A percentile compares a stretch with the other conserved stretches of the same genome.
Evolutionary conservation across 2,797 vertebrate species (phyloP).

Genomic region (Moxostoma hubbsi): DNA sequence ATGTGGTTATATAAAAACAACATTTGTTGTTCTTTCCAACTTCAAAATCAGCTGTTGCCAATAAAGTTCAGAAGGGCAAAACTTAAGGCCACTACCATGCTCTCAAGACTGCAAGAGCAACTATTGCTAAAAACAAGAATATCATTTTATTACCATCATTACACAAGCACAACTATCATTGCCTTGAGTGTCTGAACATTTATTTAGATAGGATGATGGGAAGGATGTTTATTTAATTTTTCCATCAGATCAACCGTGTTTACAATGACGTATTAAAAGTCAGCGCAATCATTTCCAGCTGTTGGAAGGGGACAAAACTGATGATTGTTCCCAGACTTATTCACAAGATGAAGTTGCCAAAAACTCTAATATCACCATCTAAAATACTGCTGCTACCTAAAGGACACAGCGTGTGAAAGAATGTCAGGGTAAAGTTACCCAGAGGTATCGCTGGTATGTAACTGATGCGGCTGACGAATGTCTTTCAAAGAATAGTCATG

Average conservation of each 20-base stretch:
- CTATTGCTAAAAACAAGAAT: slow-evolving; percentile 61
- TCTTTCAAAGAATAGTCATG: slow-evolving; percentile 76
- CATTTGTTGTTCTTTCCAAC: slow-evolving; percentile 60
- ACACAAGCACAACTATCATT: slow-evolving; percentile 63
- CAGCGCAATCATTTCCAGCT: slow-evolving; percentile 71
- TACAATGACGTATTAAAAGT: slow-evolving; percentile 66
- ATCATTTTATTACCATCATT: slow-evolving; percentile 70
- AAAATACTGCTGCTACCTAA: slow-evolving; percentile 30
- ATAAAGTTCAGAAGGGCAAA: slow-evolving; percentile 46
- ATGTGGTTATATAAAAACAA: slow-evolving; percentile 50
- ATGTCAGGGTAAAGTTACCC: slow-evolving; percentile 22
- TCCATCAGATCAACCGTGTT: slow-evolving; percentile 63
- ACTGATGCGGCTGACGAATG: slow-evolving; percentile 70
- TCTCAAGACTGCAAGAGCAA: slow-evolving; percentile 56
- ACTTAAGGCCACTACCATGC: slow-evolving; percentile 56
- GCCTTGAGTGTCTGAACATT: slow-evolving; percentile 58
- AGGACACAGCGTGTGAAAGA: slow-evolving; percentile 27
- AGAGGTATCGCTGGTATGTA: slow-evolving; percentile 60
- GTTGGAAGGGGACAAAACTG: slow-evolving; percentile 59
- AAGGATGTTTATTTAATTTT: slow-evolving; percentile 73
- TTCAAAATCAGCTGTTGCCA: slow-evolving; percentile 48
- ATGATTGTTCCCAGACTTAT: slow-evolving; percentile 48
- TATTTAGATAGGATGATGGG: slow-evolving; percentile 67
- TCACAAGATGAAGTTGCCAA: slow-evolving; percentile 12
- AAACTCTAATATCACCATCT: slow-evolving; percentile 24